Evolutionary conservation across 2,797 vertebrate species (phyloP).

Genomic region (Schizopygopsis pylzovi): DNA sequence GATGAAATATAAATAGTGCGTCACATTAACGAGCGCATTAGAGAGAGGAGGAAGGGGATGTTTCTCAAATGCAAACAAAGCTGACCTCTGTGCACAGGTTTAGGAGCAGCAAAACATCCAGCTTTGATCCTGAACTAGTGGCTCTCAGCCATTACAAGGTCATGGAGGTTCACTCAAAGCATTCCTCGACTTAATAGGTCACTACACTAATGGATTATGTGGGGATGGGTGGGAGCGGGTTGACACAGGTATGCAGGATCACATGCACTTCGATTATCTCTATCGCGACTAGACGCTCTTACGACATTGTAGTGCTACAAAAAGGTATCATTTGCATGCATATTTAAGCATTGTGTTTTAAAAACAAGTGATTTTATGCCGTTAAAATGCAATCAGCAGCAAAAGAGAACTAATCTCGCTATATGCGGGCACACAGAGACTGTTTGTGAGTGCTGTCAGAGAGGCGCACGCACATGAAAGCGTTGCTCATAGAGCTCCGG

Average conservation of each 20-base stretch:
- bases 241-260: conserved; percentile 36
- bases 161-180: conserved; percentile 64
- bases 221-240: conserved; percentile 11
- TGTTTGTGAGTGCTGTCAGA: too few relatives aligned
- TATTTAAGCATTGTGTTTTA: background rate
- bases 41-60: conserved; percentile 26
- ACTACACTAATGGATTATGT: conserved; percentile 63
- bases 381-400: too few relatives aligned
- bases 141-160: conserved; percentile 70
- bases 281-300: too few relatives aligned
- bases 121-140: conserved; percentile 74
- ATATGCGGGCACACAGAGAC: background rate
- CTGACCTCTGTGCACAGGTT: conserved; percentile 46
- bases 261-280: background rate
- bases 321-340: background rate
- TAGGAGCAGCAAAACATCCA: conserved; percentile 2
- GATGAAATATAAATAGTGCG: conserved; percentile 35
- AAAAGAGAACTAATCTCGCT: too few relatives aligned
- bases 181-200: conserved; percentile 78
- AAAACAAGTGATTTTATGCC: too few relatives aligned
- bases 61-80: conserved; percentile 46
- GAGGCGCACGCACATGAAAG: too few relatives aligned
- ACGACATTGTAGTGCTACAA: too few relatives aligned
- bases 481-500: too few relatives aligned
- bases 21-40: conserved; percentile 31